phyloP scores from a whole-genome alignment of 2,797 vertebrate genomes.

The Cryptoblepharus egeriae region DNA sequence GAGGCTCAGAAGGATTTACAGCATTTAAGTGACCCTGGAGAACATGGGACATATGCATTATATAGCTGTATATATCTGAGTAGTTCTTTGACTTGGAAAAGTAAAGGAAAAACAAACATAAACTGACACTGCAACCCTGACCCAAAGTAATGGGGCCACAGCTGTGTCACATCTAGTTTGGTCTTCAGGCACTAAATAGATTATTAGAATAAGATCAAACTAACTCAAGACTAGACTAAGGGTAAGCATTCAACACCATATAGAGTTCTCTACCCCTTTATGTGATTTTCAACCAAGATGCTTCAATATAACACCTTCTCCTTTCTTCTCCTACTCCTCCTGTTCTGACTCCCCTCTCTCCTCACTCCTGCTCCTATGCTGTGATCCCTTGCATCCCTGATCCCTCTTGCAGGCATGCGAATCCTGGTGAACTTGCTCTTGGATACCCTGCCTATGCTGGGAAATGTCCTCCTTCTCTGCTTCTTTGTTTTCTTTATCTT shows the following conservation, averaged over 20 bases:
- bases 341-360: too few species aligned
- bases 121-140: too few species aligned
- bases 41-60: slow-evolving; percentile 34
- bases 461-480: slow-evolving; percentile 96
- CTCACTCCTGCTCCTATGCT: neutral
- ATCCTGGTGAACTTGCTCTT: slow-evolving; percentile 97
- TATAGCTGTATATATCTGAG: neutral
- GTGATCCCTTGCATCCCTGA: slow-evolving; percentile 21
- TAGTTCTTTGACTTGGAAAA: neutral
- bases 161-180: too few species aligned
- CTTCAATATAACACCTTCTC: neutral
- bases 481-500: slow-evolving; percentile 99
- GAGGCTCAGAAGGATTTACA: slow-evolving; percentile 46
- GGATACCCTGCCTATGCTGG: slow-evolving; percentile 97
- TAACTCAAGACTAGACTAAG: too few species aligned
- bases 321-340: neutral
- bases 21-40: slow-evolving; percentile 50
- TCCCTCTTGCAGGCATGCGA: slow-evolving; percentile 84
- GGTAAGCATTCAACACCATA: too few species aligned
- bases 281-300: slow-evolving; percentile 19
- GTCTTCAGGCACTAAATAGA: too few species aligned
- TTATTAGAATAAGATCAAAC: too few species aligned
- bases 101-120: slow-evolving; percentile 45
- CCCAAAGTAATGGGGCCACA: too few species aligned
- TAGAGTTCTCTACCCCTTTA: slow-evolving; percentile 31